A percentile compares a stretch with the other conserved stretches of the same genome.
These are phyloP conservation scores for Chionis minor DNA, from an alignment of 2,113 vertebrate species.

Conservation along the genomic window DNA sequence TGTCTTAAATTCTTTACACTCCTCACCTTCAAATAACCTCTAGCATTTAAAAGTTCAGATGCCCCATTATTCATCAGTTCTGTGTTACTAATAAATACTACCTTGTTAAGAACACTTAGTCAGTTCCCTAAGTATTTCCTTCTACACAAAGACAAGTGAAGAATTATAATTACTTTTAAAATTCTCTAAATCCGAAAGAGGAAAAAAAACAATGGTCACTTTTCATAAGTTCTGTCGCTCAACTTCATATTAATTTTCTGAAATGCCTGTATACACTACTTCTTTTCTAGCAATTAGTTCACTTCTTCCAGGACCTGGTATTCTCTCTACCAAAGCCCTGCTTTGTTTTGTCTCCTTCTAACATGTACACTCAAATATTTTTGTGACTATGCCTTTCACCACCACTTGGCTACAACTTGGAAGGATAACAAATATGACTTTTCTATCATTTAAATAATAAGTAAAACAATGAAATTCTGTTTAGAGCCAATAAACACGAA, in stretches of 20 bases:
- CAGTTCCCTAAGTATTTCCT: neutral
- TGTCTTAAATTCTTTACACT: neutral
- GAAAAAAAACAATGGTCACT: neutral
- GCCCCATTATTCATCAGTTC: neutral
- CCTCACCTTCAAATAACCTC: neutral
- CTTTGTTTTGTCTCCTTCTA: neutral
- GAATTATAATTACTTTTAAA: neutral
- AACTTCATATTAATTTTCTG: neutral
- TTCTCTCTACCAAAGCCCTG: neutral
- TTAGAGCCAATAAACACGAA: neutral
- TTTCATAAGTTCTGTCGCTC: neutral
- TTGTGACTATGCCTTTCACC: neutral
- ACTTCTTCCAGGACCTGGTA: neutral
- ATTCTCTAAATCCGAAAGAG: neutral
- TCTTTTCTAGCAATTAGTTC: neutral
- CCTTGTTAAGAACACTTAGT: neutral
- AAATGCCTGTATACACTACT: neutral
- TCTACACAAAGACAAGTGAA: neutral
- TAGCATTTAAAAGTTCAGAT: neutral
- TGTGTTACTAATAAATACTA: neutral
- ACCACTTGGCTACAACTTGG: neutral
- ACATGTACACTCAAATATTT: neutral
- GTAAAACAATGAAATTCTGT: neutral
- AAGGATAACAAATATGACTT: neutral
- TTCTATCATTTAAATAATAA: neutral